phyloP scores from a whole-genome alignment of 2,113 vertebrate genomes.

The Eira barbara region DNA sequence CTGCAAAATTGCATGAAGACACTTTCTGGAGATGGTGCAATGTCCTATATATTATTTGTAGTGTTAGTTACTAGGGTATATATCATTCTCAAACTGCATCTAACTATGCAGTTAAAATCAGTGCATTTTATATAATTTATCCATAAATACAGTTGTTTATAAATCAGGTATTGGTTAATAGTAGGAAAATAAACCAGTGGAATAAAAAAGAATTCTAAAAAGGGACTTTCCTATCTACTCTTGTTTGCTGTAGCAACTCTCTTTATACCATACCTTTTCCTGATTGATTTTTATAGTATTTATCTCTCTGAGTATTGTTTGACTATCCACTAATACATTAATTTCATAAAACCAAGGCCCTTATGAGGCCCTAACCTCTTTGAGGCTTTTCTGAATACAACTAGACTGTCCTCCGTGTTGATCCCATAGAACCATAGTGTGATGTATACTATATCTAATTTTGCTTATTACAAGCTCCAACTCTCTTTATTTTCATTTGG shows the following conservation, averaged over 20 bases:
- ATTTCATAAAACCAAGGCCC: not conserved
- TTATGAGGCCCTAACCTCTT: not conserved
- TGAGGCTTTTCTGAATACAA: not conserved
- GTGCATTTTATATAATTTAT: not conserved
- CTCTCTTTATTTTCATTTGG: not conserved
- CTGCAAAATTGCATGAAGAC: not conserved
- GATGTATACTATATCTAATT: not conserved
- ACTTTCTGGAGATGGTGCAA: not conserved
- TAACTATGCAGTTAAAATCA: not conserved
- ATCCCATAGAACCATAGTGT: not conserved
- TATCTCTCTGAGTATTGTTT: not conserved
- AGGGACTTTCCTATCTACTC: not conserved
- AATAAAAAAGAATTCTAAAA: not conserved
- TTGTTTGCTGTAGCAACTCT: not conserved
- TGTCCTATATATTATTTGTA: not conserved
- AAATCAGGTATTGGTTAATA: not conserved
- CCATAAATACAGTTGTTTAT: not conserved
- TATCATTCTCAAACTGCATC: not conserved
- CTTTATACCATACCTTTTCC: not conserved
- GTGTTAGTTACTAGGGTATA: not conserved
- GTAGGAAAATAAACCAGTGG: not conserved
- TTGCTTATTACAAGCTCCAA: not conserved
- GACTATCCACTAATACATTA: not conserved
- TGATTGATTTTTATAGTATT: not conserved
- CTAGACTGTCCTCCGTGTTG: no score